These are phyloP conservation scores for Protobothrops flavoviridis DNA, from an alignment of 2,113 vertebrate species.

Conservation along the genomic window DNA sequence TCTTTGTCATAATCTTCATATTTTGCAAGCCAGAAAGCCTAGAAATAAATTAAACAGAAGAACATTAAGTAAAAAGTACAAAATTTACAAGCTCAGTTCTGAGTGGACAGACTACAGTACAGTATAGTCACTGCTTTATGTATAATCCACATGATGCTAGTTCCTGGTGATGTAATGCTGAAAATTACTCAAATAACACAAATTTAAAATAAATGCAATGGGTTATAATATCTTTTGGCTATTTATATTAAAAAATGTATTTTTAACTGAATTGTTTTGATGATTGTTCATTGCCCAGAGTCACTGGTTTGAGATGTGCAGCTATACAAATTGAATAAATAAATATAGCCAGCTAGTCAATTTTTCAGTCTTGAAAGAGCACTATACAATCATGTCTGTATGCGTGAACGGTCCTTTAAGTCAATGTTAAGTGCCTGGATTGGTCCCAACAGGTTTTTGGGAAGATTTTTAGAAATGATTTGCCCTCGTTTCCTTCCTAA, in stretches of 20 bases:
- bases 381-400: neutral
- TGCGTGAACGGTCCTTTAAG: neutral
- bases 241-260: neutral
- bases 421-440: neutral
- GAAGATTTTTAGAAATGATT: neutral
- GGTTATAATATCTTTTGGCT: neutral
- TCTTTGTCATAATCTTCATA: neutral
- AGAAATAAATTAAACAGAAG: neutral
- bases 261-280: neutral
- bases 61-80: neutral
- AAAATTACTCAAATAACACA: neutral
- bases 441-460: neutral
- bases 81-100: neutral
- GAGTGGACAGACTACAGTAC: neutral
- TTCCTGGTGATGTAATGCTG: neutral
- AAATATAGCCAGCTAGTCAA: neutral
- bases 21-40: neutral
- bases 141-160: neutral
- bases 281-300: neutral
- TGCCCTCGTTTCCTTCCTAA: neutral
- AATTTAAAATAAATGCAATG: neutral
- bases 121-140: neutral
- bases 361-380: neutral
- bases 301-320: neutral
- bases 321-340: neutral